A percentile compares a stretch with the other conserved stretches of the same genome.
phyloP scores from a whole-genome alignment of 1,140 invertebrate genomes.

The Orchesella cincta region DNA sequence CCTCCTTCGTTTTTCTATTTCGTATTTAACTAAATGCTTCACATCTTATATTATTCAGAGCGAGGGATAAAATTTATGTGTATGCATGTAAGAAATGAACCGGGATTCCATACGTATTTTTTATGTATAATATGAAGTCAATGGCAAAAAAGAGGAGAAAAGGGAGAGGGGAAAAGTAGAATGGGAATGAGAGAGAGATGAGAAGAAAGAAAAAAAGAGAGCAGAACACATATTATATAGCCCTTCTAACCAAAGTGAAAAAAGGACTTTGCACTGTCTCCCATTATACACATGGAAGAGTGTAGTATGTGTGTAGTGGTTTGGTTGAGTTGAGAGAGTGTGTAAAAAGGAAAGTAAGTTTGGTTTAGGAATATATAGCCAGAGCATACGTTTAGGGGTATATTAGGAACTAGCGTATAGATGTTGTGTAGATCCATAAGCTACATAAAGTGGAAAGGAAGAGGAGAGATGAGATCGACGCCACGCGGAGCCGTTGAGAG shows the following conservation, averaged over 20 bases:
- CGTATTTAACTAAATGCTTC: background rate
- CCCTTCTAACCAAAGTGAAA: background rate
- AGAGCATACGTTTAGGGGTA: too few species aligned
- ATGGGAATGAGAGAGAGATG: background rate
- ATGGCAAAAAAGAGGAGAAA: background rate
- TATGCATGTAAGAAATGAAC: too few species aligned
- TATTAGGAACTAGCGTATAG: too few species aligned
- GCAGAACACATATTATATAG: background rate
- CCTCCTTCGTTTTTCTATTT: background rate
- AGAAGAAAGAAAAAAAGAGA: background rate
- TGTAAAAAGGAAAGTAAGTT: background rate
- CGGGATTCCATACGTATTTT: background rate
- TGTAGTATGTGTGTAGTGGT: background rate
- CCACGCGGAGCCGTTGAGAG: slow-evolving; percentile 19
- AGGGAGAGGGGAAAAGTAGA: background rate
- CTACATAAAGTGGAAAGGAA: background rate
- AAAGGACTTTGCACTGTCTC: background rate
- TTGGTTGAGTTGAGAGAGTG: background rate
- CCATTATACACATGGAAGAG: background rate
- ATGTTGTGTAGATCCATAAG: background rate
- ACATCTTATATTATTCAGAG: background rate
- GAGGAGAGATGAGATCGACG: slow-evolving; percentile 25
- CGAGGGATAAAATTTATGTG: background rate
- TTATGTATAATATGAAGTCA: background rate
- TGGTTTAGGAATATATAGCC: too few species aligned